phyloP scores from a whole-genome alignment of 2,888 invertebrate species.

The Caenorhabditis sp. region DNA sequence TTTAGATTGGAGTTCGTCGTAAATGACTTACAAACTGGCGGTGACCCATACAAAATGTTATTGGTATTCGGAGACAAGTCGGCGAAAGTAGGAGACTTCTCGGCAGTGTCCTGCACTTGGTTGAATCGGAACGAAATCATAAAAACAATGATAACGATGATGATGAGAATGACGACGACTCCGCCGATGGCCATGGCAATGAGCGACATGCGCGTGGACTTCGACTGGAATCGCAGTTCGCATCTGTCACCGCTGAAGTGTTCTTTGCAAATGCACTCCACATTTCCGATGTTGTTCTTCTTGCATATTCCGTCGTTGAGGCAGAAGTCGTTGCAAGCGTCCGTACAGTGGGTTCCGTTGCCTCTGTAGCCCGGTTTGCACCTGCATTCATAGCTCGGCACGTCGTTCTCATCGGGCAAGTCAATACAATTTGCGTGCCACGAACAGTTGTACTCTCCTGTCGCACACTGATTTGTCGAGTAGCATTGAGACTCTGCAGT shows the following conservation, averaged over 20 bases:
- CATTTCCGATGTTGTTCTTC: conserved; percentile 77
- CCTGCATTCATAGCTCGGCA: conserved; percentile 85
- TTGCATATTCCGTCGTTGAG: conserved; percentile 79
- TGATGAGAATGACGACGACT: conserved; percentile 72
- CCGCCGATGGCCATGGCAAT: conserved; percentile 59
- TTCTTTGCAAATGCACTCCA: conserved; percentile 78
- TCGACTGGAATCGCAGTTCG: conserved; percentile 66
- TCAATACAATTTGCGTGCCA: conserved; percentile 79
- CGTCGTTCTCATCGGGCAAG: conserved; percentile 78
- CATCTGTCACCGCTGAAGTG: conserved; percentile 74
- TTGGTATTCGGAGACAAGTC: conserved; percentile 43
- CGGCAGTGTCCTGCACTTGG: conserved; percentile 51
- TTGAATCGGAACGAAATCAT: conserved; percentile 77
- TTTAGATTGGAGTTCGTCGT: too few relatives aligned
- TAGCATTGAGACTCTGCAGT: conserved; percentile 78
- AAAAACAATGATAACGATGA: conserved; percentile 75
- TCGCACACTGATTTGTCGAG: conserved; percentile 78
- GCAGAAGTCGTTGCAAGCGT: conserved; percentile 78
- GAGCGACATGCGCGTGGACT: conserved; percentile 65
- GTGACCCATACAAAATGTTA: conserved; percentile 52
- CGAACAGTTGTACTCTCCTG: conserved; percentile 78
- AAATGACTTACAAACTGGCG: conserved; percentile 48
- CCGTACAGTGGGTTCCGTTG: conserved; percentile 78
- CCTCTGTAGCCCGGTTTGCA: conserved; percentile 94
- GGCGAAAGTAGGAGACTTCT: conserved; percentile 36